Evolutionary conservation across 2,113 vertebrate species (phyloP), one percentile per base, ranked within the genome.

Genomic region (Vireo altiloquus): DNA sequence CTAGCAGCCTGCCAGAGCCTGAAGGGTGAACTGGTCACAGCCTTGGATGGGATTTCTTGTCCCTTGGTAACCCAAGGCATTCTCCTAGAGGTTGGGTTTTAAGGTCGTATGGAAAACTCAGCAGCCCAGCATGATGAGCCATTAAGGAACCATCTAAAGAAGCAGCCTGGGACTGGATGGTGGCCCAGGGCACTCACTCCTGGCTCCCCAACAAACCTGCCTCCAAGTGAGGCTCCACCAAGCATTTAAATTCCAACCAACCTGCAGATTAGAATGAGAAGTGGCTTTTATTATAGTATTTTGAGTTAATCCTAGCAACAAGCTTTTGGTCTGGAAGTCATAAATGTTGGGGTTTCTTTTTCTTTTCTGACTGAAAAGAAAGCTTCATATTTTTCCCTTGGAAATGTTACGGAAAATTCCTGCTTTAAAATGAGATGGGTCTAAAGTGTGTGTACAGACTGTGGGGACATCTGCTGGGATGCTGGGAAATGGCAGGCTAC

Each of bases 381-480:
- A 68, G 44, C 28, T 57, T 90, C 7, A 0, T 65, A 18, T 50
- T 69, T 82, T 87, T 9, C 24, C 42, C 15, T 6, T 54, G 46
- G 53, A 76, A 53, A 72, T 2, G 0, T 53, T 25, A 87, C 50
- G 49, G 57, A 64, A 82, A 89, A 76, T 46, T 56, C n/a, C 25
- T 50, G 4, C 64, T 76, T 91, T 72, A 33, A 82, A 78, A 40
- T 33, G 23, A 47, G 44, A 30, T 11, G 22, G 3, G 6, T 52
- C 20, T 46, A 15, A 59, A 59, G 31, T 3, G 0, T 57, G 59
- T 50, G 22, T 68, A 47, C 54, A 91, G 89, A 23, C 90, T 95
- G n/a, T 85, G 93, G 65, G 87, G 66, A 93, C 95, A 96, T 90
- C 96, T 97, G 52, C 92, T 93, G 89, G 89, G 79, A 7, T 75